phyloP scores from a whole-genome alignment of 2,888 invertebrate species.

The Leptura quadrifasciata region DNA sequence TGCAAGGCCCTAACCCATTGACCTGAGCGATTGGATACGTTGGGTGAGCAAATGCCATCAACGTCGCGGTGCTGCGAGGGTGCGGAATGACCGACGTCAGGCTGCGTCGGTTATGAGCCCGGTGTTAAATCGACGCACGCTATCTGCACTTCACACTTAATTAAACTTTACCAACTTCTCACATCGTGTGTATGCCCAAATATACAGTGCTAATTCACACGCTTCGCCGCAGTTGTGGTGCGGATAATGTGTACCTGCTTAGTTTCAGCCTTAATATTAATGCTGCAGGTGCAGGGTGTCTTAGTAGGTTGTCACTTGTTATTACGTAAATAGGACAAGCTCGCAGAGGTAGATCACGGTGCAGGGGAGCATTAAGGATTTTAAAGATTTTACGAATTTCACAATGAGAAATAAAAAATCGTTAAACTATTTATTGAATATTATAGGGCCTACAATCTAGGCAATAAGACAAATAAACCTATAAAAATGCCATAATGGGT shows the following conservation, averaged over 20 bases:
- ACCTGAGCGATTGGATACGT: conserved; percentile 11
- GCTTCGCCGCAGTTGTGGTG: conserved; percentile 21
- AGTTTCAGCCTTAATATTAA: not conserved
- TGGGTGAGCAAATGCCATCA: not conserved
- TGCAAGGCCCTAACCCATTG: conserved; percentile 14
- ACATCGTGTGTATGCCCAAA: conserved; percentile 56
- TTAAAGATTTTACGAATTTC: not conserved
- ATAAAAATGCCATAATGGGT: no score
- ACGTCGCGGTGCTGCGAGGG: conserved; percentile 6
- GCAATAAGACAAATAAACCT: no score
- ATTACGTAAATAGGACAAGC: conserved; percentile 33
- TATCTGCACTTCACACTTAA: conserved; percentile 66
- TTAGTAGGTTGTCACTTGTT: conserved; percentile 41
- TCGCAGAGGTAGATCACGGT: conserved; percentile 18
- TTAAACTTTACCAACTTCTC: conserved; percentile 63
- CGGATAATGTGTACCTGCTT: conserved; percentile 29
- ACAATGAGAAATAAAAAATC: no score
- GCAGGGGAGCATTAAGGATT: not conserved
- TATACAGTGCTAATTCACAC: conserved; percentile 55
- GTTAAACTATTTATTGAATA: no score
- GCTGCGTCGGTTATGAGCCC: conserved; percentile 21
- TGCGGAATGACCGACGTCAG: conserved; percentile 36
- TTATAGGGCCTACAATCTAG: no score
- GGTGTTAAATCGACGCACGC: conserved; percentile 57
- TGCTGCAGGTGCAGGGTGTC: conserved; percentile 8